phyloP scores from a whole-genome alignment of 1,140 invertebrate species.

The Drosophila serrata region DNA sequence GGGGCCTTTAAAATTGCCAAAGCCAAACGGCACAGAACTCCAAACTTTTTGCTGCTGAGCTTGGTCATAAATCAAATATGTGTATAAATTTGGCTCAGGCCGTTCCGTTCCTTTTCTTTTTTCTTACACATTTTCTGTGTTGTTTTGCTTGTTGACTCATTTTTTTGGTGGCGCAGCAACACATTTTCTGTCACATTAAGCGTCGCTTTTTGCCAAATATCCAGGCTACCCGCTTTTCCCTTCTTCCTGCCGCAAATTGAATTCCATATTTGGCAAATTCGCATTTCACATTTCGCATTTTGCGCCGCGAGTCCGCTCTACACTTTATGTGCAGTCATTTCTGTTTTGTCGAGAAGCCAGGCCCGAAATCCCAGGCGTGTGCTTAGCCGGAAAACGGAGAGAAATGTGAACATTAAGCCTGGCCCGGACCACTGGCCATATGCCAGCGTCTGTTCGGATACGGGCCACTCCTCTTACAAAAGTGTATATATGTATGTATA shows the following conservation, averaged over 20 bases:
- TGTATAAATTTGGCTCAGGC: conserved; percentile 38
- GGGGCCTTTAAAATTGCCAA: conserved; percentile 44
- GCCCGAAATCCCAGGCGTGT: conserved; percentile 66
- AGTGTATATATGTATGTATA: neutral
- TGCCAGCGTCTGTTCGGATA: conserved; percentile 44
- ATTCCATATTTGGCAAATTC: conserved; percentile 34
- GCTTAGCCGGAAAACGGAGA: conserved; percentile 39
- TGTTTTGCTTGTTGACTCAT: conserved; percentile 46
- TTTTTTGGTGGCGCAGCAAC: conserved; percentile 64
- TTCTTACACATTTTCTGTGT: conserved; percentile 4
- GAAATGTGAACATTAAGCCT: conserved; percentile 42
- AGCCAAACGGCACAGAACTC: conserved; percentile 51
- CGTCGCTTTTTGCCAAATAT: conserved; percentile 46
- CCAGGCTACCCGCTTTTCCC: neutral
- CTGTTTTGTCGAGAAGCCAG: conserved; percentile 45
- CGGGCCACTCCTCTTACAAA: conserved; percentile 33
- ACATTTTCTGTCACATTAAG: conserved; percentile 70
- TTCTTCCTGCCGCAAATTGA: conserved; percentile 22
- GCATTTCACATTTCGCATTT: conserved; percentile 30
- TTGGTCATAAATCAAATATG: conserved; percentile 64
- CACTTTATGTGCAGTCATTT: conserved; percentile 67
- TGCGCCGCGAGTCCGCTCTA: conserved; percentile 40
- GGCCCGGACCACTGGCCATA: conserved; percentile 32
- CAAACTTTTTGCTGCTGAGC: conserved; percentile 36
- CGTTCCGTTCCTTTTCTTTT: no score